These are phyloP conservation scores for Physella acuta DNA, from an alignment of 1,140 invertebrate genomes.

Conservation along the genomic window DNA sequence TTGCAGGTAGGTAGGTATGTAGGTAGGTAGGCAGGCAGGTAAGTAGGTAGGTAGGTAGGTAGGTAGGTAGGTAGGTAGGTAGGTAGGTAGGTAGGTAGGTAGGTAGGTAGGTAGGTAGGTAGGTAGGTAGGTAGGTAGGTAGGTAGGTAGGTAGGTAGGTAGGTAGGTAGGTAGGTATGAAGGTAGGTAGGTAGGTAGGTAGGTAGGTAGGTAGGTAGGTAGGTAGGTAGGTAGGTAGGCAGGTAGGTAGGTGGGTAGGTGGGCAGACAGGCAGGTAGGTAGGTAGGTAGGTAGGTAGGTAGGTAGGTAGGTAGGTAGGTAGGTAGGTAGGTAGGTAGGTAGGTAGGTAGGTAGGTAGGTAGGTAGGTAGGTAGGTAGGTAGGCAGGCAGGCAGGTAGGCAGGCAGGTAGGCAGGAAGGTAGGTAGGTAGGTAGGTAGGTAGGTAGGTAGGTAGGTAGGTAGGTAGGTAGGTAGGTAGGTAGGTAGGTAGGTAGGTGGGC, in stretches of 20 bases:
- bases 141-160: conserved; percentile 10
- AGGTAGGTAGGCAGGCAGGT: conserved; percentile 8
- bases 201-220: conserved; percentile 10
- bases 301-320: conserved; percentile 12
- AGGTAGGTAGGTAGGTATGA: conserved; percentile 13
- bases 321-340: conserved; percentile 12
- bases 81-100: conserved; percentile 12
- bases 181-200: conserved; percentile 12
- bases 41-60: conserved; percentile 13
- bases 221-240: conserved; percentile 11
- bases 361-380: conserved; percentile 12
- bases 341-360: conserved; percentile 12
- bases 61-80: conserved; percentile 12
- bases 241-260: conserved; percentile 11
- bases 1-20: conserved; percentile 10
- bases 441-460: conserved; percentile 12
- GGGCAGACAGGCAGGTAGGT: conserved; percentile 4
- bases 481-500: conserved; percentile 14
- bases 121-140: conserved; percentile 10
- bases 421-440: conserved; percentile 12
- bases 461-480: conserved; percentile 13
- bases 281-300: conserved; percentile 12
- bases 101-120: conserved; percentile 12
- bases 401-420: conserved; percentile 7
- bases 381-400: conserved; percentile 6